Conservation (phyloP, 2,113 vertebrate genomes). For the Marcusenius ussheri region DNA sequence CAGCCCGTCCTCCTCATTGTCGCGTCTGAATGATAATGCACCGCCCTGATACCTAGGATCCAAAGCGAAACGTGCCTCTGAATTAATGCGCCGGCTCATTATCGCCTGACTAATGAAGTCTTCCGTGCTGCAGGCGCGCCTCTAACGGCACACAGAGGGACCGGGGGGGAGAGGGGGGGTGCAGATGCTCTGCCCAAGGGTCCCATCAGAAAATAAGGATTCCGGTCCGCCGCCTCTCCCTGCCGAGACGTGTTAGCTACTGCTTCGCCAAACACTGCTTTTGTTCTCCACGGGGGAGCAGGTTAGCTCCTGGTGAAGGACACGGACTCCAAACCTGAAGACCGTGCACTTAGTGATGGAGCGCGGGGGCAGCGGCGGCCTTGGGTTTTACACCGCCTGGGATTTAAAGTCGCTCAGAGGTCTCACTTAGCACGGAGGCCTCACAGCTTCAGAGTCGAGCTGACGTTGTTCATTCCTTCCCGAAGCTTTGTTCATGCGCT, state of each 20-base stretch:
- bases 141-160: constrained; percentile 8
- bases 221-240: background rate
- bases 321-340: background rate
- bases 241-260: background rate
- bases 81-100: constrained; percentile 31
- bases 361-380: background rate
- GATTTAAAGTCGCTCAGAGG: background rate
- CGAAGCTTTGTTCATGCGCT: background rate
- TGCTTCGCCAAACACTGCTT: background rate
- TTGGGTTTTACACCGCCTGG: background rate
- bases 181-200: background rate
- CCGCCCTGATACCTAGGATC: constrained; percentile 16
- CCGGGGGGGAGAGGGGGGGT: background rate
- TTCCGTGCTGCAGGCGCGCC: constrained; percentile 24
- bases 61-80: constrained; percentile 21
- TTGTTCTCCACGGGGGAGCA: background rate
- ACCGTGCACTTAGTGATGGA: background rate
- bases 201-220: background rate
- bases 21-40: constrained; percentile 28
- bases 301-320: background rate
- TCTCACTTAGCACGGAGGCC: background rate
- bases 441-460: background rate
- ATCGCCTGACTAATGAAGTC: constrained; percentile 37
- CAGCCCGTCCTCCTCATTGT: background rate
- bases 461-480: background rate